A percentile compares a stretch with the other conserved stretches of the same genome.
Evolutionary conservation across 2,888 invertebrate genomes (phyloP).

Genomic region (Synanthedon andrenaeformis): DNA sequence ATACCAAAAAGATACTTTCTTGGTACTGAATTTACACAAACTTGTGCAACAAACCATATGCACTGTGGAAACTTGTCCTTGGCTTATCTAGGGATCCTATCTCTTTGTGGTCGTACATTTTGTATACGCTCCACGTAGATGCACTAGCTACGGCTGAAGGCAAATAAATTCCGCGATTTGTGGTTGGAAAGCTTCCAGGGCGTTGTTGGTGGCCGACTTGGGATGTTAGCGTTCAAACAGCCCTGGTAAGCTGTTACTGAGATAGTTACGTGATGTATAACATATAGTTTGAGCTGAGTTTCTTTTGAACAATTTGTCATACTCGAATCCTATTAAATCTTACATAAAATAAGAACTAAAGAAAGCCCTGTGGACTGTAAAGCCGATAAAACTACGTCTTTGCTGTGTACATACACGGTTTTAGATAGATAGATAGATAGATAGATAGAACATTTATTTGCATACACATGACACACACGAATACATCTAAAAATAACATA

Average conservation of each 20-base stretch:
- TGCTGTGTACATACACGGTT: too few species aligned
- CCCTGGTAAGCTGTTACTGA: not conserved
- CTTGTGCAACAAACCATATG: not conserved
- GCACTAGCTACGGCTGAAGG: constrained; percentile 53
- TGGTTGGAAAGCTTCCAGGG: constrained; percentile 62
- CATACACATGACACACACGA: too few species aligned
- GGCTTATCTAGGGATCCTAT: constrained; percentile 15
- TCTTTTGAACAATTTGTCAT: not conserved
- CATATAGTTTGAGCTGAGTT: not conserved
- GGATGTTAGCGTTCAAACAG: constrained; percentile 14
- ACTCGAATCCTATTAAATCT: too few species aligned
- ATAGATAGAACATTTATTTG: too few species aligned
- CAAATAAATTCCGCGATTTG: constrained; percentile 65
- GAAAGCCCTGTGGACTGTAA: too few species aligned
- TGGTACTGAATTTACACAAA: too few species aligned
- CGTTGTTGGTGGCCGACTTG: constrained; percentile 38
- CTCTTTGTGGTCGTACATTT: constrained; percentile 27
- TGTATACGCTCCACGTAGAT: constrained; percentile 55
- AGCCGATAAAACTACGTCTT: too few species aligned
- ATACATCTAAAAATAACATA: too few species aligned
- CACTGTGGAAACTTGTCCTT: not conserved
- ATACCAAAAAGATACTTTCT: too few species aligned
- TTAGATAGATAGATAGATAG: too few species aligned
- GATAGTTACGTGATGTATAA: not conserved
- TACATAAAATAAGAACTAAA: too few species aligned